Evolutionary conservation across 1,140 invertebrate genomes (phyloP).

Genomic region (Onthophagus taurus): DNA sequence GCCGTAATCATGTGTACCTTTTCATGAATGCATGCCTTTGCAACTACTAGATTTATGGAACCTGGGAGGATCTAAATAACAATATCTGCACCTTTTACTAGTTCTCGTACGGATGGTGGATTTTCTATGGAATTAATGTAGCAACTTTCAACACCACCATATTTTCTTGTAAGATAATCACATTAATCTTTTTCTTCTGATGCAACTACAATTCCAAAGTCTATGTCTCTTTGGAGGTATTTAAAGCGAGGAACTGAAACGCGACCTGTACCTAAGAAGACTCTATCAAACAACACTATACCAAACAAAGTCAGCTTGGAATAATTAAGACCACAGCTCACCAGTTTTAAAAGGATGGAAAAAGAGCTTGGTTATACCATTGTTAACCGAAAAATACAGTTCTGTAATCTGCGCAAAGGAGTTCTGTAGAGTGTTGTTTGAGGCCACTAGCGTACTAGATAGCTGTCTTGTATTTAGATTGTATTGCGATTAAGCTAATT

Average conservation of each 20-base stretch:
- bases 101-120: slow-evolving; percentile 57
- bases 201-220: slow-evolving; percentile 73
- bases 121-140: slow-evolving; percentile 73
- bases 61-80: slow-evolving; percentile 89
- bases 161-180: slow-evolving; percentile 66
- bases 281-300: slow-evolving; percentile 48
- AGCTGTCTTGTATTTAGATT: no score
- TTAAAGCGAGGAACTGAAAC: slow-evolving; percentile 90
- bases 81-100: slow-evolving; percentile 69
- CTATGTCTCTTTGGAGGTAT: slow-evolving; percentile 78
- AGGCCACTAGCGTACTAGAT: no score
- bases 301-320: no score
- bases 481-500: no score
- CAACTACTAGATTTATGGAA: slow-evolving; percentile 73
- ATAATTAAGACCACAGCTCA: no score
- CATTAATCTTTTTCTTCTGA: slow-evolving; percentile 83
- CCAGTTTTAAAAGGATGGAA: no score
- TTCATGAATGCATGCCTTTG: slow-evolving; percentile 76
- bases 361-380: no score
- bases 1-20: slow-evolving; percentile 93
- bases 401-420: no score
- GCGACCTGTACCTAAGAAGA: slow-evolving; percentile 91
- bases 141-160: slow-evolving; percentile 68
- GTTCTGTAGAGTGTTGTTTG: no score
- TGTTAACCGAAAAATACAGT: no score